Evolutionary conservation across 2,888 invertebrate genomes (phyloP).

Genomic region (Amiota communis): DNA sequence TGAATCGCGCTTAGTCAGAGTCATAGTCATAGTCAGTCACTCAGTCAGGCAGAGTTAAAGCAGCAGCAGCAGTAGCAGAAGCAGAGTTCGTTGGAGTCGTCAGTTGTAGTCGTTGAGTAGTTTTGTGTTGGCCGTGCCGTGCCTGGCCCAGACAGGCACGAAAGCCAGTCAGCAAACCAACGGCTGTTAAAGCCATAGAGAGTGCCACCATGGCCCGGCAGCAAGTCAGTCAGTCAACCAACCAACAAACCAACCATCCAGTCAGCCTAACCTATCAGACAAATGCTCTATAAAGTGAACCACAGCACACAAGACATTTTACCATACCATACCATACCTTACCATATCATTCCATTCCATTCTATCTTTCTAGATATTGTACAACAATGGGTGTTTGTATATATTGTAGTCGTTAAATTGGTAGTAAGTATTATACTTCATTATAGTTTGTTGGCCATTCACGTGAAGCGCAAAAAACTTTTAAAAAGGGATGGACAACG

Average conservation of each 20-base stretch:
- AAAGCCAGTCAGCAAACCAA: conserved; percentile 43
- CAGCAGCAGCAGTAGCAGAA: not conserved
- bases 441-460: conserved; percentile 48
- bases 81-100: conserved; percentile 11
- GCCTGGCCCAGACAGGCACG: conserved; percentile 52
- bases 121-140: conserved; percentile 43
- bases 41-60: not conserved
- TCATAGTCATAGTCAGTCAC: not conserved
- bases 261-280: conserved; percentile 2
- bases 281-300: not conserved
- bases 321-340: no score
- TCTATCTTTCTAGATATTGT: no score
- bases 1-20: conserved; percentile 35
- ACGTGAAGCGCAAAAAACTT: conserved; percentile 36
- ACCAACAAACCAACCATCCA: conserved; percentile 8
- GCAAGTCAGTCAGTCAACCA: conserved; percentile 38
- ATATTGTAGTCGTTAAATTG: not conserved
- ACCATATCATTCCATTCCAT: no score
- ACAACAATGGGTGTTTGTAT: no score
- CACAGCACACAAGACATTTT: no score
- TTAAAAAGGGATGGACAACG: conserved; percentile 55
- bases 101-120: conserved; percentile 21
- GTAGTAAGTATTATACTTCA: not conserved
- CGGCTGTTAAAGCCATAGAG: conserved; percentile 33
- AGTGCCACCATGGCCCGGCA: conserved; percentile 33